phyloP scores from a whole-genome alignment of 2,888 invertebrate species.

The Psylliodes chrysocephalus region DNA sequence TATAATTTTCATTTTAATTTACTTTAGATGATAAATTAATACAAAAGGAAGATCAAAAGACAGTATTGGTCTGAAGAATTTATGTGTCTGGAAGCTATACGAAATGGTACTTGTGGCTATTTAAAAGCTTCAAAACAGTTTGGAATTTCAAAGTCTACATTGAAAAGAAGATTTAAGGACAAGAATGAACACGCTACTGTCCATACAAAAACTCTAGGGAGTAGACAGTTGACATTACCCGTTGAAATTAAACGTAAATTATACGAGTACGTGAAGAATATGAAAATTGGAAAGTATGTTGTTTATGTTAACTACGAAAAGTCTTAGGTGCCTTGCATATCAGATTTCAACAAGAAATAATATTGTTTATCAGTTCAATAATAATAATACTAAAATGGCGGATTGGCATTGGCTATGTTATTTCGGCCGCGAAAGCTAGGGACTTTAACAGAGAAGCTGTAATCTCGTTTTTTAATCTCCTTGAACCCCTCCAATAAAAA shows the following conservation, averaged over 20 bases:
- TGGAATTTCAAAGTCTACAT: not conserved
- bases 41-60: not conserved
- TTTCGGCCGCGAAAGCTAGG: slow-evolving; percentile 14
- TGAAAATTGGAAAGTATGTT: slow-evolving; percentile 16
- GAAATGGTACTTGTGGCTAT: not conserved
- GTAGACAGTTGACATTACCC: not conserved
- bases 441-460: not conserved
- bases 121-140: not conserved
- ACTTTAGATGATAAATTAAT: not conserved
- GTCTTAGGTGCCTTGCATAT: slow-evolving; percentile 16
- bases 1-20: not conserved
- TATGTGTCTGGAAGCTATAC: not conserved
- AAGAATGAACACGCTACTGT: not conserved
- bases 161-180: not conserved
- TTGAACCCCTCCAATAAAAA: slow-evolving; percentile 14
- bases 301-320: slow-evolving; percentile 13
- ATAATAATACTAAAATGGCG: slow-evolving; percentile 19
- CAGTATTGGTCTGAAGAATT: not conserved
- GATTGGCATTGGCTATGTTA: slow-evolving; percentile 21
- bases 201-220: not conserved
- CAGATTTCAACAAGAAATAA: slow-evolving; percentile 15
- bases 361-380: slow-evolving; percentile 19
- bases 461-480: slow-evolving; percentile 13
- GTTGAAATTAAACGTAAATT: not conserved
- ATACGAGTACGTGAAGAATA: slow-evolving; percentile 5